Percentiles rank a stretch among this genome's conserved stretches.
These are phyloP conservation scores for Astur gentilis DNA, from an alignment of 2,113 vertebrate genomes.

Conservation along the genomic window DNA sequence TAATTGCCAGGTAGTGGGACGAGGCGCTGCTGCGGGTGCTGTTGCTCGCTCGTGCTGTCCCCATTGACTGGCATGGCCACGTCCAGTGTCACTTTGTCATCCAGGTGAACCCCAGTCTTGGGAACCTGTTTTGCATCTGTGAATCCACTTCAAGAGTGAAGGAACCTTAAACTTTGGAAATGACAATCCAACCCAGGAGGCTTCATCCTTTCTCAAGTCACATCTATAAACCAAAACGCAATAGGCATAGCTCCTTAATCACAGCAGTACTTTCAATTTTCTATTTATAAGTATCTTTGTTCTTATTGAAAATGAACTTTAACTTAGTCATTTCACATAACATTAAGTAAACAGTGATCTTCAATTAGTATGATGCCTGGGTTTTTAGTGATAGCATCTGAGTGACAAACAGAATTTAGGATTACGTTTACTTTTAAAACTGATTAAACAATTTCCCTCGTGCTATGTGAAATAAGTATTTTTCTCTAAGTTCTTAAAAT, in stretches of 20 bases:
- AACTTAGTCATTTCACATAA: neutral
- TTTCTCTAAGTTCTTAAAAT: neutral
- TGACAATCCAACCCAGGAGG: neutral
- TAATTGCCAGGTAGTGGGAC: neutral
- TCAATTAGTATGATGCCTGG: neutral
- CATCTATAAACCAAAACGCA: neutral
- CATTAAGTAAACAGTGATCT: neutral
- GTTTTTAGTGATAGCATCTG: neutral
- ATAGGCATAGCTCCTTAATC: neutral
- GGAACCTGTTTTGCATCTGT: neutral
- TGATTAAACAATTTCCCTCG: neutral
- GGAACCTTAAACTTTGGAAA: neutral
- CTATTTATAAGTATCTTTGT: neutral
- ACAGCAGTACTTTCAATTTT: neutral
- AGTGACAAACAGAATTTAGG: neutral
- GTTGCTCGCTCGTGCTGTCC: fast-evolving
- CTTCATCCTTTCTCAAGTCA: neutral
- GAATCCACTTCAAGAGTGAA: neutral
- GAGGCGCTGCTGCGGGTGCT: fast-evolving
- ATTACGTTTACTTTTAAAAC: neutral
- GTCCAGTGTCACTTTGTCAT: neutral
- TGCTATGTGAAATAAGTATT: neutral
- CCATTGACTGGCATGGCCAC: fast-evolving
- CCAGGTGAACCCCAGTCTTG: neutral
- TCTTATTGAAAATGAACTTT: neutral